Percentiles rank a stretch among this genome's conserved stretches.
Evolutionary conservation across 2,797 vertebrate genomes (phyloP).

Genomic region (Fratercula arctica): DNA sequence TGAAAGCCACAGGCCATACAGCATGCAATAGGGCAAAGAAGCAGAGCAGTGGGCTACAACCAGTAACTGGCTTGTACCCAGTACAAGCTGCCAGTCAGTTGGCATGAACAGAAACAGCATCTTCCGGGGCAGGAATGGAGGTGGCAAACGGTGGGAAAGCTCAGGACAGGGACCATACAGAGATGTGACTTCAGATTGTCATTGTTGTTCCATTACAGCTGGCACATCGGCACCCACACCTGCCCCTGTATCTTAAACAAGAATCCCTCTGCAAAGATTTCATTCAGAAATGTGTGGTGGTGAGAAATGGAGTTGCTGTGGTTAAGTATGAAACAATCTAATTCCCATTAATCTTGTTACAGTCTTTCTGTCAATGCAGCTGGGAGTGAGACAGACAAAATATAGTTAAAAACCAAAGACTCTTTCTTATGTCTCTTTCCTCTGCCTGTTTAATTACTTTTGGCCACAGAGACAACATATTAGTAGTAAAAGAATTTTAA

Average conservation of each 20-base stretch:
- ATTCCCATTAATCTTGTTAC: not conserved
- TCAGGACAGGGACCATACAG: not conserved
- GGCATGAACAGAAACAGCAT: not conserved
- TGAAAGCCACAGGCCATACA: not conserved
- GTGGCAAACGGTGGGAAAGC: not conserved
- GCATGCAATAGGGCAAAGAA: not conserved
- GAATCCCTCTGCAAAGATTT: not conserved
- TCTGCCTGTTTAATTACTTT: not conserved
- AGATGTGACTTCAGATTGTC: not conserved
- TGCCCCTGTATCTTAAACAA: not conserved
- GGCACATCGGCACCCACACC: not conserved
- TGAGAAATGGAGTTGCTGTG: not conserved
- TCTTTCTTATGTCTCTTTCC: not conserved
- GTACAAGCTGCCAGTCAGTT: not conserved
- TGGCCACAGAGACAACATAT: not conserved
- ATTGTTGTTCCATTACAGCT: not conserved
- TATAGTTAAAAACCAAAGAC: not conserved
- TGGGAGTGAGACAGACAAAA: not conserved
- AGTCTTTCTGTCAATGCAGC: not conserved
- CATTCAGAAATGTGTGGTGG: not conserved
- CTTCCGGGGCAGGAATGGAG: not conserved
- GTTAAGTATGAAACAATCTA: not conserved
- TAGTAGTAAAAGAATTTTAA: not conserved
- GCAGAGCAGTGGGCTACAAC: not conserved
- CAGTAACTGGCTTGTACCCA: not conserved